Evolutionary conservation across 2,113 vertebrate species (phyloP).

Genomic region (Ochotona curzoniae): DNA sequence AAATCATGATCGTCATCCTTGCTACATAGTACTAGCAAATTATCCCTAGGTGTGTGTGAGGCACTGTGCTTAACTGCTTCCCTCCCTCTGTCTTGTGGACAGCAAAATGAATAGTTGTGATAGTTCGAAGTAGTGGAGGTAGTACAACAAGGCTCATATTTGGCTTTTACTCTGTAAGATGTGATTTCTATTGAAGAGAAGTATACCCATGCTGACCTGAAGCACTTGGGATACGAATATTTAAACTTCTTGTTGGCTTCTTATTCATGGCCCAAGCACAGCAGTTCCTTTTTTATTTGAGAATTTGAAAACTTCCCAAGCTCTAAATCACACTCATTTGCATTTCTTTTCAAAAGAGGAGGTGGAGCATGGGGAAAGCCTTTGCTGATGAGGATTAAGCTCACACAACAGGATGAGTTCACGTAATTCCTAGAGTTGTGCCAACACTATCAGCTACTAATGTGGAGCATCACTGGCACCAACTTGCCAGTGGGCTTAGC

Average conservation of each 20-base stretch:
- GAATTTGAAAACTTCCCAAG: constrained; percentile 76
- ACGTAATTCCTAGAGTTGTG: constrained; percentile 64
- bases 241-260: constrained; percentile 60
- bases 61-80: neutral
- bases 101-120: neutral
- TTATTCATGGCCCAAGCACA: constrained; percentile 50
- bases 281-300: constrained; percentile 56
- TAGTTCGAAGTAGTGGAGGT: neutral
- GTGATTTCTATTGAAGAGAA: constrained; percentile 4
- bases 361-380: constrained; percentile 70
- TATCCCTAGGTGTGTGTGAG: neutral
- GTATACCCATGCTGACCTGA: constrained; percentile 19
- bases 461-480: neutral
- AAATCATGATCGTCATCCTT: constrained; percentile 20
- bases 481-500: neutral
- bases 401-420: constrained; percentile 69
- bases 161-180: constrained; percentile 17
- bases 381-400: constrained; percentile 79
- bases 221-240: constrained; percentile 71
- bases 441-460: constrained; percentile 62
- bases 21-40: neutral
- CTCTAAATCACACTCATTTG: constrained; percentile 82
- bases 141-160: constrained; percentile 7
- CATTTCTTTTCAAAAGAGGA: constrained; percentile 80
- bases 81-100: neutral